Evolutionary conservation across 2,113 vertebrate genomes (phyloP), one percentile per base, ranked within the genome.

Genomic region (Peromyscus maniculatus): DNA sequence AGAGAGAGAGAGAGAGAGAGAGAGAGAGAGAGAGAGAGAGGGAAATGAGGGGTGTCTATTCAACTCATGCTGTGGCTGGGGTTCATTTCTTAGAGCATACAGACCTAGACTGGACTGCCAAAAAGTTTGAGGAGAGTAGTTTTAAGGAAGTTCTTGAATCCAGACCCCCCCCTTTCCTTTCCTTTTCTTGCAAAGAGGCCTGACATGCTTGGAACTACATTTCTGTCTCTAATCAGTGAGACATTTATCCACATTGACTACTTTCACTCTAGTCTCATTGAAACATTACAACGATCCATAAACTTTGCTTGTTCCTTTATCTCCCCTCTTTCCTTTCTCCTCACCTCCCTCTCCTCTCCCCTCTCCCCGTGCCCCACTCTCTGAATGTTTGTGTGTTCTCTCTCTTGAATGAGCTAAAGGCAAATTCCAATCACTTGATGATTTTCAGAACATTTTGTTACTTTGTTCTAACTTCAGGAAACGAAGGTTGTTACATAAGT

Each of bases 371-470:
- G 19, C 26, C 33, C 9, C 52, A 31, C 16, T 59, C 9, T 89
- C 43, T 84, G 52, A 57, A 36, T 57, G 16, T 82, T 8, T 84
- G 72, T 21, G 1, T 71, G 13, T 89, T 46, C 28, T 82, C 7
- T 78, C 46, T 83, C 86, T 71, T 33, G n/a, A 26, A 66, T 75
- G 66, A 26, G 4, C 11, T 49, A 28, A 13, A 90, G n/a, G 71
- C 46, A 71, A 55, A 89, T 95, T 93, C 4, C 55, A 91, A 84
- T 28, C 24, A 72, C 46, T 4, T 28, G 12, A 87, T 19, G 89
- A 33, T 77, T 95, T 95, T 74, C 49, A 87, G 67, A 96, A 82
- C 43, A 82, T 91, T 95, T 12, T 57, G 46, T 74, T 86, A 91
- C 39, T 62, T 88, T 96, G 9, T 33, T 55, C 19, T 90, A 84